Conservation (phyloP, 2,797 vertebrate genomes). For the Parambassis ranga region DNA sequence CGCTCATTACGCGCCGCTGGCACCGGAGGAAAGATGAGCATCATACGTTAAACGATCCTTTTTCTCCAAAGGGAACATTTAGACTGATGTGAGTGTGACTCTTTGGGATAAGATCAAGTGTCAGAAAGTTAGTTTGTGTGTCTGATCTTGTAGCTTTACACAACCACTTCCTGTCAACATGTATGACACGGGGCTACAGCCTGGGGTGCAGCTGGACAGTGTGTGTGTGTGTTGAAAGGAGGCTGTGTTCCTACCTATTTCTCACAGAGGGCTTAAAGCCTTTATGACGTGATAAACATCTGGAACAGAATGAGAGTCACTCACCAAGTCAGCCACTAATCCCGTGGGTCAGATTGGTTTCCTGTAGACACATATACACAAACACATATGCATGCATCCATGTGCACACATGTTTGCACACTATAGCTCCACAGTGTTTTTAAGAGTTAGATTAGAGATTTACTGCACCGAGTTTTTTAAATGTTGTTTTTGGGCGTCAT, state of each 20-base stretch:
- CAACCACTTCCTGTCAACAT: slow-evolving; percentile 1
- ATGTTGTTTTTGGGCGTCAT: neutral
- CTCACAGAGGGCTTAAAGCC: slow-evolving; percentile 37
- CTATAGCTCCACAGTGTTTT: neutral
- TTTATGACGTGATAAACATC: slow-evolving; percentile 75
- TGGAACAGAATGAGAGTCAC: slow-evolving; percentile 67
- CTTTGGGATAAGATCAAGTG: neutral
- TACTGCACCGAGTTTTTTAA: too few species aligned
- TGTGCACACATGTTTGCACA: neutral
- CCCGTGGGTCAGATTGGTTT: slow-evolving; percentile 64
- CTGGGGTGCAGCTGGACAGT: slow-evolving; percentile 1
- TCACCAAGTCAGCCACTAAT: slow-evolving; percentile 66
- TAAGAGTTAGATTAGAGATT: too few species aligned
- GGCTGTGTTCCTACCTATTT: slow-evolving; percentile 60
- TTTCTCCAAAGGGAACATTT: too few species aligned
- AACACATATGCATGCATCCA: neutral
- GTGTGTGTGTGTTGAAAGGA: slow-evolving; percentile 43
- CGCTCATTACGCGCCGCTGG: slow-evolving; percentile 53
- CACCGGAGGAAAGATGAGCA: slow-evolving; percentile 21
- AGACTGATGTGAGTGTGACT: neutral
- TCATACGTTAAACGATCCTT: too few species aligned
- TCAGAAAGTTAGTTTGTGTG: neutral
- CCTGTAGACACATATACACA: slow-evolving; percentile 22
- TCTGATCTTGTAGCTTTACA: neutral
- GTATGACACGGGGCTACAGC: neutral